Base-by-base conservation (phyloP, 2,113 vertebrate genomes). In the Heterocephalus glaber region DNA sequence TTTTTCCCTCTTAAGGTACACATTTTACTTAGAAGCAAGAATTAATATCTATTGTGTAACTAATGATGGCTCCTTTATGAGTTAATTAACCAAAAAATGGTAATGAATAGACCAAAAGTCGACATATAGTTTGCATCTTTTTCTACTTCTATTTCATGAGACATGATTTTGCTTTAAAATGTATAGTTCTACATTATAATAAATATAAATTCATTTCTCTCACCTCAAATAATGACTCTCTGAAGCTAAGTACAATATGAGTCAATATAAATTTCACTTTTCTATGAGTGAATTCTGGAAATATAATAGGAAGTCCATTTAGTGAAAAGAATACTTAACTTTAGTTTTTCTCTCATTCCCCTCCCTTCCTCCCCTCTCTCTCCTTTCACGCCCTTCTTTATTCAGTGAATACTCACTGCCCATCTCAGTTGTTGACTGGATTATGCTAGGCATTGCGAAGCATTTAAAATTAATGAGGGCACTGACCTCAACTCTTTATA, bases 1-100 rank as follows among this genome's bases (percentile, higher is more conserved):
- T 92, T 74, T 86, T 76, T 91, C 83, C 56, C 41, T 96, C 30
- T 35, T 72, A 84, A 80, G 11, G 20, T 93, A 85, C 10, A 72
- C 33, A 38, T 81, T 87, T 96, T 87, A 90, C 80, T 92, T n/a
- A 56, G 47, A 95, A 77, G 33, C 26, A 24, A 93, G 41, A 92
- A 56, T 83, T 87, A 85, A 63, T 72, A 47, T 41, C 77, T 81
- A 66, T 93, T 96, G 24, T 94, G 16, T 87, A 92, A 66, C 58
- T 93, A 81, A 85, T 77, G 63, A 83, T 89, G n/a, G 8, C 74
- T 86, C 81, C 95, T 91, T 88, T 83, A 65, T 80, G 86, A 94
- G 83, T 94, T 94, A 92, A 95, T 93, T 95, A 82, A 76, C 41
- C 20, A 61, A 89, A 76, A 91, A 26, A 16, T 30, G 2, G 4